Base-by-base conservation (phyloP, 2,113 vertebrate species). In the Nothocercus julius region DNA sequence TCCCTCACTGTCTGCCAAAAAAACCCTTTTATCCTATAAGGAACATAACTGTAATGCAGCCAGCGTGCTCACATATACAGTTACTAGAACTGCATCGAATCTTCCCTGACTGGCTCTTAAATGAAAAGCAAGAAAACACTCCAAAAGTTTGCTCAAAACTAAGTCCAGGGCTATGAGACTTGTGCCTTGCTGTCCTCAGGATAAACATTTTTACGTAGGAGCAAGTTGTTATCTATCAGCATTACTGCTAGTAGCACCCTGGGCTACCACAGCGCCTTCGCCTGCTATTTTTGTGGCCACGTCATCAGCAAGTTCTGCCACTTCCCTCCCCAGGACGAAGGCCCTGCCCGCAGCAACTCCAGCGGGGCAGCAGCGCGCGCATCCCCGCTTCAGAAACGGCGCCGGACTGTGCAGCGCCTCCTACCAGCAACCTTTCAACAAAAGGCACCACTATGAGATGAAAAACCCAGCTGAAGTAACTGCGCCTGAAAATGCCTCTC, bases 351-450 rank as follows among this genome's bases (percentile, higher is more conserved):
- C 17, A 10, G 16, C 6, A 8, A 36, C 36, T 49, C 73, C 7
- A 13, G 53, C 0, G 0, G 3, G 62, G 9, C 42, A 53, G 8
- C 4, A 0, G 19, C 20, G 59, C 0, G 1, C 3, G 58, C 32
- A 28, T 45, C 83, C 74, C 75, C 63, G 24, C 53, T 44, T 34
- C 2, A 20, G 62, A 58, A 49, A 22, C 20, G 51, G 24, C 13
- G 8, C 42, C 21, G 72, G 67, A 58, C 66, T 56, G 51, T 36
- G 21, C 10, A 1, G 15, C 1, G 34, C 5, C 56, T 66, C 54
- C 82, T 18, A 47, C 4, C 86, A 56, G n/a, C 74, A 59, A 45
- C 32, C 85, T 80, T 83, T 63, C 73, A 76, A 89, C 82, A 93
- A 80, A 89, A 92, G 76, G 21, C 36, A 42, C 67, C 58, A 54